Conservation (phyloP, 1,140 invertebrate genomes). For the Brachionus plicatilis region DNA sequence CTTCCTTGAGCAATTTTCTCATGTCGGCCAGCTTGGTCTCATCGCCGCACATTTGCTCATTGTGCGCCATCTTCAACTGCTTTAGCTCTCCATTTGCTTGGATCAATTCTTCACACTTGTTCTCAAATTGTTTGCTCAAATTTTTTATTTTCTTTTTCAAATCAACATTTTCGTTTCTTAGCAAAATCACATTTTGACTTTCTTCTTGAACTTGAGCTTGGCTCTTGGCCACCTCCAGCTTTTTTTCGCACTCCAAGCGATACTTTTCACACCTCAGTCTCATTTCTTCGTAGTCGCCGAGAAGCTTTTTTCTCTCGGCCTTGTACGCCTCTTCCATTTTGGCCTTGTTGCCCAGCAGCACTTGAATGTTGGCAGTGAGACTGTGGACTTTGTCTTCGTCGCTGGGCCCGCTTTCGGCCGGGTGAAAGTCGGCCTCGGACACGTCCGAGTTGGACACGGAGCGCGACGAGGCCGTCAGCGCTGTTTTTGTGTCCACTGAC, state of each 20-base stretch:
- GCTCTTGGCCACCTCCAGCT: not conserved
- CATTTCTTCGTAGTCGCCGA: not conserved
- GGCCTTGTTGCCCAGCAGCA: not conserved
- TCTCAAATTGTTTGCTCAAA: constrained; percentile 36
- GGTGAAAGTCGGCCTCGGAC: constrained; percentile 1
- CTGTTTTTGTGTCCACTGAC: not conserved
- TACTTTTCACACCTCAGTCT: not conserved
- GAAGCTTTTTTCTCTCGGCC: constrained; percentile 3
- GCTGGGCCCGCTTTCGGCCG: not conserved
- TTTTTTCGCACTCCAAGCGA: not conserved
- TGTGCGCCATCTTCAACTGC: constrained; percentile 1
- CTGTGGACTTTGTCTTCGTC: constrained; percentile 4
- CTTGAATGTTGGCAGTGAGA: not conserved
- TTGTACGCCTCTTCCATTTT: constrained; percentile 8
- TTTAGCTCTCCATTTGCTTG: not conserved
- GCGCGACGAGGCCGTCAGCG: not conserved
- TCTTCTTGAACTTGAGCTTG: not conserved
- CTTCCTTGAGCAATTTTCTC: not conserved
- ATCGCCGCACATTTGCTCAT: not conserved
- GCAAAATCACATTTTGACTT: not conserved
- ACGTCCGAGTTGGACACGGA: constrained; percentile 22
- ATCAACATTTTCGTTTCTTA: constrained; percentile 16
- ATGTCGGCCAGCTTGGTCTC: not conserved
- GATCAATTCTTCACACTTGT: constrained; percentile 21
- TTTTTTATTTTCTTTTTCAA: constrained; percentile 29